Conservation (phyloP, 2,113 vertebrate species). For the Grammomys dolichurus region DNA sequence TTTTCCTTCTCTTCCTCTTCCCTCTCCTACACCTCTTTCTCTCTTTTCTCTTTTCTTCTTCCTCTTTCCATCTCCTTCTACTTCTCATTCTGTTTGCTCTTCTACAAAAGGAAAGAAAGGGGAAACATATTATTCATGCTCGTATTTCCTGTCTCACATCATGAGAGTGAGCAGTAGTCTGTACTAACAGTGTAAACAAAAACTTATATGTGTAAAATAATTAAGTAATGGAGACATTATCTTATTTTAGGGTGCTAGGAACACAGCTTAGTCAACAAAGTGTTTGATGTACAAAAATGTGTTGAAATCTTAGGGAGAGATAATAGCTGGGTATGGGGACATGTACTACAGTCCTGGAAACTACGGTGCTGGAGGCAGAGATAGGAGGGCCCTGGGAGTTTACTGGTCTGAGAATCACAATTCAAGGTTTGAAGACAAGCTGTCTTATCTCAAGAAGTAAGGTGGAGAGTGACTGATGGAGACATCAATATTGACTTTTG, state of each 20-base stretch:
- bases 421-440: background rate
- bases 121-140: background rate
- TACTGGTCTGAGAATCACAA: no score
- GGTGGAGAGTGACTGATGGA: background rate
- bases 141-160: background rate
- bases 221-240: slow-evolving; percentile 18
- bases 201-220: slow-evolving; percentile 2
- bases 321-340: background rate
- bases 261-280: background rate
- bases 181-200: background rate
- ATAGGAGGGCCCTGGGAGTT: background rate
- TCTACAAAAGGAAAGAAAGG: background rate
- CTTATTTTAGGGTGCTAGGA: background rate
- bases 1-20: accelerated
- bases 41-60: background rate
- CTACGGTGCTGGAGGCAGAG: background rate
- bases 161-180: slow-evolving; percentile 1
- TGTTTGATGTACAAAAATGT: background rate
- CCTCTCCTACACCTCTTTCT: background rate
- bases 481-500: background rate
- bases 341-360: no score
- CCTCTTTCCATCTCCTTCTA: background rate
- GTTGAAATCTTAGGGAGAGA: background rate
- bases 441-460: background rate
- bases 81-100: background rate